phyloP scores from a whole-genome alignment of 2,113 vertebrate species.

The Protomyctophum bolini region DNA sequence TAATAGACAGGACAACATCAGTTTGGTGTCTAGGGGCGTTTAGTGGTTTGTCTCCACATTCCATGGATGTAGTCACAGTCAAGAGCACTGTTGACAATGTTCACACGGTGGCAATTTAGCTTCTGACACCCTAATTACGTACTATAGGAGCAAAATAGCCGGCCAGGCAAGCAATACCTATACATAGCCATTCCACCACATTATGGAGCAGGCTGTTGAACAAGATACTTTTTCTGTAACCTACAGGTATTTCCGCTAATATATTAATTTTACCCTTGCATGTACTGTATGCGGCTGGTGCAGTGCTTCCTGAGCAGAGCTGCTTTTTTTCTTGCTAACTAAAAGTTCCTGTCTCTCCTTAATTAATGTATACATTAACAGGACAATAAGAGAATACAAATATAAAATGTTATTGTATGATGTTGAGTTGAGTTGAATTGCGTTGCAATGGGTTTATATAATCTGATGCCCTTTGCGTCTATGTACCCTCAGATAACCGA shows the following conservation, averaged over 20 bases:
- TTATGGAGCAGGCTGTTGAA: not conserved
- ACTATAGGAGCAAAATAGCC: no score
- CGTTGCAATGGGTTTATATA: not conserved
- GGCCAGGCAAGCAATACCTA: not conserved
- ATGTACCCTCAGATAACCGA: slow-evolving; percentile 85
- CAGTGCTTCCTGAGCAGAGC: slow-evolving; percentile 12
- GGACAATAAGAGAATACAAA: no score
- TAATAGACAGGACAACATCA: no score
- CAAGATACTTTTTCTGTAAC: no score
- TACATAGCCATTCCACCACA: not conserved
- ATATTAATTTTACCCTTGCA: not conserved
- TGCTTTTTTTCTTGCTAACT: slow-evolving; percentile 8
- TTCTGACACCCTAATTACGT: no score
- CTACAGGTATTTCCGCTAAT: no score
- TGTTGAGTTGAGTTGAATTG: not conserved
- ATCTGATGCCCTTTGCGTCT: slow-evolving; percentile 2
- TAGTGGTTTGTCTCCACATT: no score
- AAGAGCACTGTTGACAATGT: no score
- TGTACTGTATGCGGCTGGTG: not conserved
- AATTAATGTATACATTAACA: not conserved
- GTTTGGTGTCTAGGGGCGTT: no score
- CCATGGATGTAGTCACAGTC: no score
- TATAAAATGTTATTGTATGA: not conserved
- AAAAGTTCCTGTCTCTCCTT: no score
- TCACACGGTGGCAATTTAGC: no score